Evolutionary conservation across 2,113 vertebrate genomes (phyloP), one percentile per base, ranked within the genome.

Genomic region (Brienomyrus brachyistius): DNA sequence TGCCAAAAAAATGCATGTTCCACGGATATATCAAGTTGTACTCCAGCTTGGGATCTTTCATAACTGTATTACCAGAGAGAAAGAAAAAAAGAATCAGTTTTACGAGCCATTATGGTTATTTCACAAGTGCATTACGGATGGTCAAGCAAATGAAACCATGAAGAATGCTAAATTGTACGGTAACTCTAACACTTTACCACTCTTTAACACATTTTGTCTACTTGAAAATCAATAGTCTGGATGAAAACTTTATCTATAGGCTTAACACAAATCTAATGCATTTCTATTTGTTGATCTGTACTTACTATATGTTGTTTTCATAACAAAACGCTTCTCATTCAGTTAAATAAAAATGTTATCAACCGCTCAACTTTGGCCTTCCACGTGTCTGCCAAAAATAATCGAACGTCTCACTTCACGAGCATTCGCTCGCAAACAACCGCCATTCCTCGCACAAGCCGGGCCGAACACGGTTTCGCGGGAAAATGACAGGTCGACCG

Each of bases 381-480:
- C 15, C 35, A 43, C 31, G 35, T 43, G 13, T 35, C 74, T 43
- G 35, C 74, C 17, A 19, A 80, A 80, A 80, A 80, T 43, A 35
- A 80, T 35, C 74, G 74, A 80, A 19, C 74, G 74, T 43, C 74
- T 40, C 74, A 43, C 31, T 80, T 80, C 74, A 17, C 17, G 8
- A 15, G 13, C 74, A 80, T 35, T 43, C 35, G 5, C 35, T 43
- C 31, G 6, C 74, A 43, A 7, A 13, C 70, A 77, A 77, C 70
- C 31, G 31, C 35, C 74, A 40, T 80, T 80, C 35, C 35, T 40
- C 62, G n/a, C n/a, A 27, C n/a, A 31, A 31, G 62, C 62, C 62
- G 27, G 62, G 27, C 62, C 35, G 74, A 43, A 8, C 74, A 15
- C 27, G 4, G 52, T 90, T 90, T 90, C 86, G 90, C 90, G 90